Base-by-base conservation (phyloP, 2,888 invertebrate species). In the Oasisia sp. region DNA sequence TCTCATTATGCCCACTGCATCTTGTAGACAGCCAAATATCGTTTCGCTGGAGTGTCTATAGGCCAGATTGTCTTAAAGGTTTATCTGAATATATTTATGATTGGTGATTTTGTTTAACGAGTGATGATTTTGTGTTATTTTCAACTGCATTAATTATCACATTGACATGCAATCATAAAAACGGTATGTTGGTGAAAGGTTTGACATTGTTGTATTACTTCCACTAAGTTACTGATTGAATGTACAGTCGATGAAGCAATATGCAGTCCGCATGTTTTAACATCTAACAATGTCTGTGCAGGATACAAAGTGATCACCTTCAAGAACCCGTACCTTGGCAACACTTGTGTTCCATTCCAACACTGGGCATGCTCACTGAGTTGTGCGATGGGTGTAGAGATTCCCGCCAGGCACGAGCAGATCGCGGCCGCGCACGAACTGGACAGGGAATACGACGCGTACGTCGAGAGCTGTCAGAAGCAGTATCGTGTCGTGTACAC, bases 321-420 rank as follows among this genome's bases (percentile, higher is more conserved):
- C 94, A 96, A 96, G 94, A 97, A 96, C 93, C 97, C 96, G 0
- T 97, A 96, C 94, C 94, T 97, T 89, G 97, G 97, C 9, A 97
- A 97, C 95, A 96, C 96, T 0, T 97, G 97, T 95, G 97, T 97
- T 58, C 97, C 97, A 89, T 97, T 97, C 94, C 96, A 96, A 93
- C 97, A 97, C 94, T 97, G 96, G 97, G 96, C 97, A 0, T 97
- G 97, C 94, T 96, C 96, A 5, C 93, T 95, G 89, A 94, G 95
- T 32, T 97, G 97, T 95, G 97, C 96, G 19, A 95, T 95, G 93
- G 96, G 95, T 5, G 96, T 97, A 32, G 97, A 97, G 94, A 95
- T 96, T 38, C 96, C 97, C 3, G 96, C 97, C 0, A 94, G 96
- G 32, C 94, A 95, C 38, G 96, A 96, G 92, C 96, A 96, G 94